A percentile compares a stretch with the other conserved stretches of the same genome.
phyloP scores from a whole-genome alignment of 2,888 invertebrate genomes.

The Harmothoe impar region DNA sequence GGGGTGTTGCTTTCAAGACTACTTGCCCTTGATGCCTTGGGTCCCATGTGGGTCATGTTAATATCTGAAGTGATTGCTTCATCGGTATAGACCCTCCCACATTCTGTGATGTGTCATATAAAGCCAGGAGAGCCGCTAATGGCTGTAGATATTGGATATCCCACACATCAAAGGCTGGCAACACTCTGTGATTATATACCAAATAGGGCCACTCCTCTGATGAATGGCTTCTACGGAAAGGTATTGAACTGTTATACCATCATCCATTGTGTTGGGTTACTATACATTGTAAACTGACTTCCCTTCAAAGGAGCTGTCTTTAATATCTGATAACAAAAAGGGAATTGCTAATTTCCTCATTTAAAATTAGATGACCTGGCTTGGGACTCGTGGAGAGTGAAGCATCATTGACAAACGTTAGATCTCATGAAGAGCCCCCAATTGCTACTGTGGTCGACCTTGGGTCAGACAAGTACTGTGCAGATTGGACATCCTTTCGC shows the following conservation, averaged over 20 bases:
- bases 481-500: background rate
- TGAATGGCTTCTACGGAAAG: background rate
- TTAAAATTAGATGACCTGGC: background rate
- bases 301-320: background rate
- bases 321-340: background rate
- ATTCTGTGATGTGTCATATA: conserved; percentile 14
- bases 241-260: too few species aligned
- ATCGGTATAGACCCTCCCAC: too few species aligned
- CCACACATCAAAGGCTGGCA: background rate
- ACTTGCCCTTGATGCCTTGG: background rate
- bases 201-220: conserved; percentile 6
- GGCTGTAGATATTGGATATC: conserved; percentile 42
- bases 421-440: background rate
- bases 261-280: too few species aligned
- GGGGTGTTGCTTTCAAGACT: background rate
- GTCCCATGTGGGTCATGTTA: conserved; percentile 1
- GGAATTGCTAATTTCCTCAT: background rate
- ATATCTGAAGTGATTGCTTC: conserved; percentile 6
- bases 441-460: background rate
- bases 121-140: conserved; percentile 2
- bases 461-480: background rate
- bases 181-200: background rate
- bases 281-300: background rate
- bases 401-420: background rate
- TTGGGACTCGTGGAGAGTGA: background rate